phyloP scores from a whole-genome alignment of 1,140 invertebrate genomes.

The Maniola jurtina region DNA sequence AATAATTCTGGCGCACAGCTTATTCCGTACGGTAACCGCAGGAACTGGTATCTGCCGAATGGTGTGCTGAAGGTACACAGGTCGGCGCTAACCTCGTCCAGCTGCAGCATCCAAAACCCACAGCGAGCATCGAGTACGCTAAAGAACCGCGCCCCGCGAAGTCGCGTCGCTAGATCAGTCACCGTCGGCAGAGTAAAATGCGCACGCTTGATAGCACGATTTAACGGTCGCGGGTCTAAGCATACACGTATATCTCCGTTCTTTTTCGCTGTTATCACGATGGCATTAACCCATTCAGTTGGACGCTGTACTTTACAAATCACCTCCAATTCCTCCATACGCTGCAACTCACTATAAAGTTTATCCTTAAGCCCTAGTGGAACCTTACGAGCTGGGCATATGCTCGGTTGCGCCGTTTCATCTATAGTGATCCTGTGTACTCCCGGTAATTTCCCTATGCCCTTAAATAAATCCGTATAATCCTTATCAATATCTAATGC shows the following conservation, averaged over 20 bases:
- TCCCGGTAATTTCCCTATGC: neutral
- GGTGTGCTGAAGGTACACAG: constrained; percentile 37
- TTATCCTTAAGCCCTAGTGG: neutral
- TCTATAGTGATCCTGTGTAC: neutral
- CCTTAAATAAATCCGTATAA: neutral
- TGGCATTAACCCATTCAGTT: neutral
- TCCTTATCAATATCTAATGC: neutral
- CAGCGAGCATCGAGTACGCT: constrained; percentile 28
- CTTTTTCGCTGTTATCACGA: constrained; percentile 29
- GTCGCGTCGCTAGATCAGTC: constrained; percentile 26
- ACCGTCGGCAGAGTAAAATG: constrained; percentile 36
- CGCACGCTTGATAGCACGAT: constrained; percentile 27
- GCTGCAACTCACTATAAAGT: neutral
- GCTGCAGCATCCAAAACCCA: constrained; percentile 33
- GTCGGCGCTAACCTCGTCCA: constrained; percentile 29
- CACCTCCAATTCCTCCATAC: neutral
- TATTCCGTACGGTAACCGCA: constrained; percentile 35
- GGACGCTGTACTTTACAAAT: neutral
- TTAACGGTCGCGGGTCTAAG: constrained; percentile 33
- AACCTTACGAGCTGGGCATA: neutral
- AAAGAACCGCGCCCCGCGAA: constrained; percentile 28
- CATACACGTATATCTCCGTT: constrained; percentile 31
- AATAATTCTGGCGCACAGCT: constrained; percentile 38
- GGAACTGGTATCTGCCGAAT: constrained; percentile 35
- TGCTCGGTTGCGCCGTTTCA: neutral